phyloP scores from a whole-genome alignment of 2,797 vertebrate genomes.

The Clarias fuscus region DNA sequence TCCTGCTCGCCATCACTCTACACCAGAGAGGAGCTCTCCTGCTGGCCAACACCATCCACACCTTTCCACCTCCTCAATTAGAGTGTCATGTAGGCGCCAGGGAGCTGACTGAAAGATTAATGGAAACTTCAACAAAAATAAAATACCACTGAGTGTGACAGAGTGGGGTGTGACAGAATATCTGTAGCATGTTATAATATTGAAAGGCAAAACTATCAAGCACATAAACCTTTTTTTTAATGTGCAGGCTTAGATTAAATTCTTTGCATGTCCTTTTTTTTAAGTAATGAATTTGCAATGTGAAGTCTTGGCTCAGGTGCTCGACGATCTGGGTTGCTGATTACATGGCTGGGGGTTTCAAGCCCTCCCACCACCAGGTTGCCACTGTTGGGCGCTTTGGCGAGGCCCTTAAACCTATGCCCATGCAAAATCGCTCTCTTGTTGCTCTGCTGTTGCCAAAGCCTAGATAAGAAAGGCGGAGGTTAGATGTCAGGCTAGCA shows the following conservation, averaged over 20 bases:
- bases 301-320: too few relatives aligned
- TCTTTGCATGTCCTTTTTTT: background rate
- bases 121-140: background rate
- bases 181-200: background rate
- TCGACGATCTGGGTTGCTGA: too few relatives aligned
- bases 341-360: too few relatives aligned
- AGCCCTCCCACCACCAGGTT: too few relatives aligned
- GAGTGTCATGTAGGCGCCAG: background rate
- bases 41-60: constrained; percentile 44
- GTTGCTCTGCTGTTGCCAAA: too few relatives aligned
- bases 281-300: background rate
- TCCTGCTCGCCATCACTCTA: constrained; percentile 75
- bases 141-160: background rate
- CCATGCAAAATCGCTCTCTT: too few relatives aligned
- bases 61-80: constrained; percentile 36
- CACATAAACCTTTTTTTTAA: background rate
- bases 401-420: too few relatives aligned
- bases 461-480: too few relatives aligned
- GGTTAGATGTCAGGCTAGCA: too few relatives aligned
- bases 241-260: background rate
- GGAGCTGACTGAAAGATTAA: constrained; percentile 17
- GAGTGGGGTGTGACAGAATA: background rate
- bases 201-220: background rate
- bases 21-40: constrained; percentile 56
- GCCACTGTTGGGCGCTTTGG: too few relatives aligned